These are phyloP conservation scores for Actias luna DNA, from an alignment of 2,888 invertebrate genomes.

Conservation along the genomic window DNA sequence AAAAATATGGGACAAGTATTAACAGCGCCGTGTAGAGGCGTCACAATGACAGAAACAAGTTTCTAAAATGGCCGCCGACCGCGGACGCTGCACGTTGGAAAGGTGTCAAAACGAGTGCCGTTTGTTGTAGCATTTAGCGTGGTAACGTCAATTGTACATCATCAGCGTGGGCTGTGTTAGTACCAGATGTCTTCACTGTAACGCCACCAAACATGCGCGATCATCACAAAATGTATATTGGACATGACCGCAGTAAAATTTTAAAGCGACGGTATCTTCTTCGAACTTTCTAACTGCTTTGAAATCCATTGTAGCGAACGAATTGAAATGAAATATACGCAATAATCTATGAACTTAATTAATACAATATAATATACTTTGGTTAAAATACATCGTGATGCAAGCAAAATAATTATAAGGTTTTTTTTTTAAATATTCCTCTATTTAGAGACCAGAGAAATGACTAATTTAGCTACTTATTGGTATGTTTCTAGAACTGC, in stretches of 20 bases:
- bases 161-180: background rate
- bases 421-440: no score
- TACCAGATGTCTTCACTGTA: background rate
- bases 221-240: background rate
- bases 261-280: background rate
- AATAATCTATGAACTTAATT: no score
- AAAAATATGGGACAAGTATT: background rate
- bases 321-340: no score
- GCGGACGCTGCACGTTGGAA: slow-evolving; percentile 38
- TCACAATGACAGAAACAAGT: slow-evolving; percentile 43
- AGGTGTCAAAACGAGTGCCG: slow-evolving; percentile 46
- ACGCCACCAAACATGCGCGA: background rate
- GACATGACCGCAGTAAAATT: background rate
- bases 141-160: slow-evolving; percentile 24
- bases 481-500: no score
- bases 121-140: slow-evolving; percentile 41
- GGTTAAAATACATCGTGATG: no score
- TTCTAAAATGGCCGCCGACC: slow-evolving; percentile 27
- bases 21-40: background rate
- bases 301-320: no score
- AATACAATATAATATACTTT: no score
- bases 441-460: no score
- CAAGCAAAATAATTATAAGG: no score
- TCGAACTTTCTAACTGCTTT: background rate
- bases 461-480: no score